Evolutionary conservation across 2,797 vertebrate genomes (phyloP), one percentile per base, ranked within the genome.

Genomic region (Ptychobarbus kaznakovi): DNA sequence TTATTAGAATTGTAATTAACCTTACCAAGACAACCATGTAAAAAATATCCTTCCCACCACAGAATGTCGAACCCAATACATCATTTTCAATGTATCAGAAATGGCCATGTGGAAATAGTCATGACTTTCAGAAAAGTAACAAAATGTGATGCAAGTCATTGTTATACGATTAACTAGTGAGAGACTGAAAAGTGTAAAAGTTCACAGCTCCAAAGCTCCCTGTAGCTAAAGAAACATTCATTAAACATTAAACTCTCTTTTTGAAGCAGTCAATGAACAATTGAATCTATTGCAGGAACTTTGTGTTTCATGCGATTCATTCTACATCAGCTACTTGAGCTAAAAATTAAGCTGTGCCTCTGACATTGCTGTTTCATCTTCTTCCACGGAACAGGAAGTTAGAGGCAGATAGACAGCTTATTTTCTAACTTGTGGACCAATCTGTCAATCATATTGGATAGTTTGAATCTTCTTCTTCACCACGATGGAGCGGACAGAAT

Each of bases 301-400:
- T 80, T 51, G 40, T n/a, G 42, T 49, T 73, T 16, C 28, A 53
- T 68, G 63, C 51, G 10, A 79, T 61, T 80, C 58, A 12, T 46
- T 28, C 16, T 11, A 80, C 15, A 46, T 70, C 7, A 53, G 46
- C 51, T 28, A 63, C 42, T 53, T 38, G 9, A 40, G 80, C 49
- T 81, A 69, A 70, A 25, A 69, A 56, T 81, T 70, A 82, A 82
- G 15, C 51, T 44, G 51, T 81, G 7, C 38, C 38, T 13, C 35
- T 81, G 32, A 72, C 35, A 72, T 18, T 81, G 66, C 15, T 28
- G 46, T 58, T 56, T 61, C 16, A 32, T 58, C 18, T 22, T 72
- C 9, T 82, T 42, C 35, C 8, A 6, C 80, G 42, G 49, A 16
- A 74, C 12, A 73, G 69, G 40, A 61, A 61, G 38, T 22, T 0